phyloP scores from a whole-genome alignment of 2,113 vertebrate species.

The Onychostruthus taczanowskii region DNA sequence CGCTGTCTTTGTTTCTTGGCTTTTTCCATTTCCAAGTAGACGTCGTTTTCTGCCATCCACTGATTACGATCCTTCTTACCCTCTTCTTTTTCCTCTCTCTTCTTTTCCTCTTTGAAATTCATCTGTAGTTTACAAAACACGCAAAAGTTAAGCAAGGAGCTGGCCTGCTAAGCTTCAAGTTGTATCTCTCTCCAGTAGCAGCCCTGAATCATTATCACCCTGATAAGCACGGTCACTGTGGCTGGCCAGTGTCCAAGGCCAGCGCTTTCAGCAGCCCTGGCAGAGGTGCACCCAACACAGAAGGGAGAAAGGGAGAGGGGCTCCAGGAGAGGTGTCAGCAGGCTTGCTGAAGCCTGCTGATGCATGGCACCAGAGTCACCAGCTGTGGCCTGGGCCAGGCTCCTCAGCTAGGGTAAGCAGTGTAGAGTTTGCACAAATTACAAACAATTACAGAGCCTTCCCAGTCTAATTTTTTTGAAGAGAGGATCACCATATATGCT shows the following conservation, averaged over 20 bases:
- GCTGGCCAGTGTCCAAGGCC: background rate
- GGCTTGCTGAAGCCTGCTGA: background rate
- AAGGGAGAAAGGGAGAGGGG: background rate
- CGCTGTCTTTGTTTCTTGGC: conserved; percentile 73
- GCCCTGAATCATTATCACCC: background rate
- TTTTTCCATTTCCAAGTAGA: conserved; percentile 77
- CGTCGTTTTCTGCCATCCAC: background rate
- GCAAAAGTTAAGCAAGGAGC: background rate
- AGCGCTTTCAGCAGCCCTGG: background rate
- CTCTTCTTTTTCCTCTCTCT: conserved; percentile 65
- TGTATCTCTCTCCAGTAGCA: background rate
- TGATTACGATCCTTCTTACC: conserved; percentile 25
- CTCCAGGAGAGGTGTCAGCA: background rate
- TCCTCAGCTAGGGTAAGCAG: background rate
- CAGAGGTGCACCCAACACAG: accelerated
- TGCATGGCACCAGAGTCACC: background rate
- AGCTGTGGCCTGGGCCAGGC: background rate
- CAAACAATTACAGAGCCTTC: background rate
- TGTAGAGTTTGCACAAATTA: background rate
- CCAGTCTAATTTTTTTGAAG: background rate
- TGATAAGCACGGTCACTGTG: background rate
- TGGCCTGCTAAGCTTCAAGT: background rate
- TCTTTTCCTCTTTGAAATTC: conserved; percentile 72
- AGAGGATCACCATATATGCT: background rate
- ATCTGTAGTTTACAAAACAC: conserved; percentile 61